phyloP scores from a whole-genome alignment of 1,140 invertebrate genomes.

The Phymorhynchus buccinoides region DNA sequence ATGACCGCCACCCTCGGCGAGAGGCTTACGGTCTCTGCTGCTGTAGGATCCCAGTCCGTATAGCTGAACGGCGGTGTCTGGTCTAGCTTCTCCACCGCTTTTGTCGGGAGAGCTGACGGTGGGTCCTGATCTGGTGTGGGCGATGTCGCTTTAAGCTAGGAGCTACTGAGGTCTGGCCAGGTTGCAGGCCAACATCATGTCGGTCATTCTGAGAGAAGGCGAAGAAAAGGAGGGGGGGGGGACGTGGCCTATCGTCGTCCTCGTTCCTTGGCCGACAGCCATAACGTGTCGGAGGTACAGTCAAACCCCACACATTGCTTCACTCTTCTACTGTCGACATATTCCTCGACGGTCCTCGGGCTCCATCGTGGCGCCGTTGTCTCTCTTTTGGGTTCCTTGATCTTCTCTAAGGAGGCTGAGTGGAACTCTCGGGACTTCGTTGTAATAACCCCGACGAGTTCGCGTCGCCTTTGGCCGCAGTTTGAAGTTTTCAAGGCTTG shows the following conservation, averaged over 20 bases:
- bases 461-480: background rate
- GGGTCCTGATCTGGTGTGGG: constrained; percentile 43
- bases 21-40: background rate
- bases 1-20: too few species aligned
- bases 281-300: constrained; percentile 52
- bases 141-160: constrained; percentile 59
- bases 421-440: too few species aligned
- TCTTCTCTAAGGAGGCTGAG: too few species aligned
- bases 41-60: background rate
- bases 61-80: background rate
- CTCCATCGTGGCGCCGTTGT: background rate
- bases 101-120: constrained; percentile 42
- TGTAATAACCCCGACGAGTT: too few species aligned
- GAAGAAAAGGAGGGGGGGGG: too few species aligned
- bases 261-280: constrained; percentile 48
- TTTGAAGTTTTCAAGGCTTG: background rate
- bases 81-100: constrained; percentile 49
- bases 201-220: too few species aligned
- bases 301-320: constrained; percentile 33
- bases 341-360: background rate
- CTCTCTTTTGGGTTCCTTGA: too few species aligned
- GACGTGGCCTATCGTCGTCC: constrained; percentile 52
- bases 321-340: too few species aligned
- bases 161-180: constrained; percentile 48
- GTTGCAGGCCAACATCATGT: constrained; percentile 46